Evolutionary conservation across 2,797 vertebrate species (phyloP).

Genomic region (Zalophus californianus): DNA sequence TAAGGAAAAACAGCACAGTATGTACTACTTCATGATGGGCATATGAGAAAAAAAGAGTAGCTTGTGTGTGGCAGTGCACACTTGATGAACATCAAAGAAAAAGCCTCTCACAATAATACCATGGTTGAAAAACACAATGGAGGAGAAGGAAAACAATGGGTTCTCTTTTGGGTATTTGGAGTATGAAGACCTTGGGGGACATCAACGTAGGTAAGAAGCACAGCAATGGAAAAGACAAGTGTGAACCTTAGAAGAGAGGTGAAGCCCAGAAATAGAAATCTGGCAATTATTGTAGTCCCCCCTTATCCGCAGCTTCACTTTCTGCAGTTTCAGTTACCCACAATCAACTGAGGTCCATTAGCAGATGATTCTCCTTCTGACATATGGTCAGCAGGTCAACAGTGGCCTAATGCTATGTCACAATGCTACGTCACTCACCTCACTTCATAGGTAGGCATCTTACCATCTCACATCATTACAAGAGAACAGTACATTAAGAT

Average conservation of each 20-base stretch:
- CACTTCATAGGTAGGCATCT: background rate
- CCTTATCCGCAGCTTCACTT: background rate
- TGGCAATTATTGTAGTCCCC: background rate
- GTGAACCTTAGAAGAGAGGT: conserved; percentile 2
- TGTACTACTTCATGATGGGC: background rate
- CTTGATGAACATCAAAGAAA: conserved; percentile 26
- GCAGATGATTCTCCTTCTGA: background rate
- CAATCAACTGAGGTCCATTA: background rate
- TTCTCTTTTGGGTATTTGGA: background rate
- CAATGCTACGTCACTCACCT: background rate
- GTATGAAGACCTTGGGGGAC: background rate
- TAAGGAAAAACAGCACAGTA: background rate
- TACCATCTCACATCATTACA: background rate
- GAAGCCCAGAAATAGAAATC: background rate
- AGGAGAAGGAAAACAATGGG: background rate
- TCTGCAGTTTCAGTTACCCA: background rate
- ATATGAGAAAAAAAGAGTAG: background rate
- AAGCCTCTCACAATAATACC: background rate
- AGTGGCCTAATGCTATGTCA: background rate
- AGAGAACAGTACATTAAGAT: background rate
- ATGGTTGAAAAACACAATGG: background rate
- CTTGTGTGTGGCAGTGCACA: background rate
- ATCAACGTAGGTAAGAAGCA: background rate
- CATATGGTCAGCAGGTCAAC: background rate
- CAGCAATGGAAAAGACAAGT: background rate